Evolutionary conservation across 1,140 invertebrate species (phyloP).

Genomic region (Papilio xuthus): DNA sequence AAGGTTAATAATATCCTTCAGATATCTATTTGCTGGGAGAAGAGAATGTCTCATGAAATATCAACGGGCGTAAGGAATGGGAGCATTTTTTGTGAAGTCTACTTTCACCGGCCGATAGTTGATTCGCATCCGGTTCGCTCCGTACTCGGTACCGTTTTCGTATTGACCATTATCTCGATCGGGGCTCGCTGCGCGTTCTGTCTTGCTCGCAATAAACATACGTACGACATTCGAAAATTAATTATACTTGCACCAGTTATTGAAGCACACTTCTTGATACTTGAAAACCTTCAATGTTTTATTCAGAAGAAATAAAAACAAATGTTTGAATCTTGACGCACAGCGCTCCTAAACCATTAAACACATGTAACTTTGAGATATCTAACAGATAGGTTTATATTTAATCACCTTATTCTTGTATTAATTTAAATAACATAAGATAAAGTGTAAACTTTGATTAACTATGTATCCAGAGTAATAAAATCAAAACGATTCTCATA

Average conservation of each 20-base stretch:
- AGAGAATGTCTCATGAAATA: constrained; percentile 79
- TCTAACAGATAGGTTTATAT: neutral
- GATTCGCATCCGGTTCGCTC: constrained; percentile 73
- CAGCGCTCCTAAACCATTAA: too few species aligned
- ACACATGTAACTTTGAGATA: too few species aligned
- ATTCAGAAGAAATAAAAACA: neutral
- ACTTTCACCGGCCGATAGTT: constrained; percentile 78
- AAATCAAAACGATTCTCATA: constrained; percentile 11
- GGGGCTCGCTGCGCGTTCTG: constrained; percentile 44
- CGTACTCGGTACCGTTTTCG: constrained; percentile 68
- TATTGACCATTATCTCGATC: constrained; percentile 71
- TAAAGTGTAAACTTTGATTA: neutral
- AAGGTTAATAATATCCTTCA: constrained; percentile 15
- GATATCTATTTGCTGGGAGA: constrained; percentile 38
- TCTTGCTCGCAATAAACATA: constrained; percentile 31
- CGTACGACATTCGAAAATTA: constrained; percentile 29
- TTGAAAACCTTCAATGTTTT: neutral
- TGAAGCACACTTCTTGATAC: neutral
- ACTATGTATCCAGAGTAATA: constrained; percentile 8
- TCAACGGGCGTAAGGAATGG: constrained; percentile 75
- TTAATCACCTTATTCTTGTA: neutral
- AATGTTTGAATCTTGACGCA: too few species aligned
- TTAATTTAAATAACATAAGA: neutral
- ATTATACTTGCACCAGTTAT: neutral
- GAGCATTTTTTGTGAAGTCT: constrained; percentile 80